Evolutionary conservation across 2,888 invertebrate genomes (phyloP), one percentile per base, ranked within the genome.

Genomic region (Coremacera marginata): DNA sequence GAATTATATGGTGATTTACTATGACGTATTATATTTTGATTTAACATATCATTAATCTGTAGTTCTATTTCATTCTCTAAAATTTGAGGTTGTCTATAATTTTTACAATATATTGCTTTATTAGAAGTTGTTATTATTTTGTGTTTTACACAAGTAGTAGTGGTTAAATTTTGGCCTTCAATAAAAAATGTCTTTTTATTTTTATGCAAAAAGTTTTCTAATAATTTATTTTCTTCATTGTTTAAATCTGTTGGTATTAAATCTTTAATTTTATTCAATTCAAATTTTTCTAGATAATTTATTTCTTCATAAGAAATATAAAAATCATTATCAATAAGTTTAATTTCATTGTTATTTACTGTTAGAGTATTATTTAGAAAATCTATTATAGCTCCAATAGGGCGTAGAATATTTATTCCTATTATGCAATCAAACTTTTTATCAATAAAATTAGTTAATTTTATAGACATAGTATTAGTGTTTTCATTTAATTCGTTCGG

Each of bases 31-130:
- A 76, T 76, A 8, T 73, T 76, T 19, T 78, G 70, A 11, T 34
- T 57, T 62, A 78, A 60, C 70, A 74, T 78, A 1, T 70, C 78
- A 22, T 60, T 44, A 25, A 74, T 65, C 19, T 76, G 76, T 11
- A 9, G 70, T 34, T 72, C 19, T 11, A 78, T 57, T 51, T 78
- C 78, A 14, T 25, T 51, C 14, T 76, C 60, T 51, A 74, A 70
- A 11, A 78, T 60, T 9, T 76, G 63, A 16, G 74, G 74, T 44
- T 76, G 74, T 55, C 62, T 60, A 14, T 70, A 70, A 9, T 34
- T 44, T 51, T 75, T 75, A 7, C 27, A 37, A 44, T 72, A 27
- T 8, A 73, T 67, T n/a, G 72, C 57, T 22, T 25, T 67, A 27
- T 76, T 71, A 14, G 49, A 19, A 22, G n/a, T 62, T 22, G 75